Percentiles rank a stretch among this genome's conserved stretches.
phyloP scores from a whole-genome alignment of 2,113 vertebrate species.

The Struthio camelus region DNA sequence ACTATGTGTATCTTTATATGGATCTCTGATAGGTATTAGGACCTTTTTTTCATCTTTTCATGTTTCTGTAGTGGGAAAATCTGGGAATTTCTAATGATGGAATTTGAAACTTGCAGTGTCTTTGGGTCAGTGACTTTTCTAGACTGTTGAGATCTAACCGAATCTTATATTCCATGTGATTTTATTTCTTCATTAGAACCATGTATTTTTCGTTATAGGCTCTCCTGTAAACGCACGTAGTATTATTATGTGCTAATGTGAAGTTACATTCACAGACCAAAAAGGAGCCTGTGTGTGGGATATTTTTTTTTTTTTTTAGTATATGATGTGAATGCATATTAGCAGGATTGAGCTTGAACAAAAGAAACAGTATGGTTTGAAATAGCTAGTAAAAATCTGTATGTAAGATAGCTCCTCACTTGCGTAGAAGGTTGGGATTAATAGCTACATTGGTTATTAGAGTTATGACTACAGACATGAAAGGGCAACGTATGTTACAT shows the following conservation, averaged over 20 bases:
- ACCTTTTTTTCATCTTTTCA: background rate
- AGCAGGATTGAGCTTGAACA: background rate
- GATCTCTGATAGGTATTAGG: background rate
- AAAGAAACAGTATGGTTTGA: background rate
- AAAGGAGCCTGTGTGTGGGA: too few species aligned
- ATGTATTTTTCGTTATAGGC: constrained; percentile 7
- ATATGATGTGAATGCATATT: background rate
- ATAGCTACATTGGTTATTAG: background rate
- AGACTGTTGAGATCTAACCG: background rate
- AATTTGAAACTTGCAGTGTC: constrained; percentile 43
- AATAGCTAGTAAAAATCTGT: background rate
- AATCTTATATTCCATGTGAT: rapidly evolving
- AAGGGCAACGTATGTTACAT: background rate
- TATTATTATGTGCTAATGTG: background rate
- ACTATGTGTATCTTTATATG: background rate
- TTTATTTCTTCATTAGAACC: background rate
- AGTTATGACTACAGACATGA: background rate
- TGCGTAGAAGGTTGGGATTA: background rate
- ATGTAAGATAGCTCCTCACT: background rate
- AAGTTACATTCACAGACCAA: constrained; percentile 4
- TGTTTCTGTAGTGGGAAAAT: constrained; percentile 14
- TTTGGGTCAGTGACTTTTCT: background rate
- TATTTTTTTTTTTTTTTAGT: background rate
- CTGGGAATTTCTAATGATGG: constrained; percentile 35
- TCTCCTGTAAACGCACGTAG: background rate